Conservation (phyloP, 2,113 vertebrate species). For the Callospermophilus lateralis region DNA sequence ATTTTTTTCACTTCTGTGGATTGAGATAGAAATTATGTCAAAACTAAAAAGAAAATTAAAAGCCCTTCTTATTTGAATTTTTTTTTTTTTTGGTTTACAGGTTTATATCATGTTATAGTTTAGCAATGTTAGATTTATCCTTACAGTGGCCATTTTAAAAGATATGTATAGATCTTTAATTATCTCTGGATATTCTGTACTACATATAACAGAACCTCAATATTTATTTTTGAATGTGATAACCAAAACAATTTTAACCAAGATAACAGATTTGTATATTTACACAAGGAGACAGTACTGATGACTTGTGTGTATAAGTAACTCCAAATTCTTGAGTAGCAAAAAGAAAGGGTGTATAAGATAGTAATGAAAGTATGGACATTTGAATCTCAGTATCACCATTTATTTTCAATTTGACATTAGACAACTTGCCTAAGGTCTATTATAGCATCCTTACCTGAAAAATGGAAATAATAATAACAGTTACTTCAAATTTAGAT, state of each 20-base stretch:
- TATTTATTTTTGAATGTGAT: constrained; percentile 49
- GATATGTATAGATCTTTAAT: not conserved
- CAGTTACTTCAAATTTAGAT: not conserved
- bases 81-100: not conserved
- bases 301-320: constrained; percentile 41
- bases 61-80: not conserved
- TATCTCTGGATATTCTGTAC: not conserved
- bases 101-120: constrained; percentile 43
- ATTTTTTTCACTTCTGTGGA: not conserved
- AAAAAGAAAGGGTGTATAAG: not conserved
- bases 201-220: constrained; percentile 45
- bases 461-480: not conserved
- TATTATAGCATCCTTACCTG: not conserved
- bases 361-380: not conserved
- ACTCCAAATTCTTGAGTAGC: not conserved
- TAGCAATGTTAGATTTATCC: constrained; percentile 46
- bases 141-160: constrained; percentile 52
- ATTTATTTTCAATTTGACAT: not conserved
- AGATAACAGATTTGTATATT: not conserved
- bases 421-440: not conserved
- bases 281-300: not conserved
- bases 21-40: not conserved
- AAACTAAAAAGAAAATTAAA: constrained; percentile 14
- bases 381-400: not conserved
- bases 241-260: not conserved